phyloP scores from a whole-genome alignment of 1,140 invertebrate genomes.

The Leptinotarsa texana region DNA sequence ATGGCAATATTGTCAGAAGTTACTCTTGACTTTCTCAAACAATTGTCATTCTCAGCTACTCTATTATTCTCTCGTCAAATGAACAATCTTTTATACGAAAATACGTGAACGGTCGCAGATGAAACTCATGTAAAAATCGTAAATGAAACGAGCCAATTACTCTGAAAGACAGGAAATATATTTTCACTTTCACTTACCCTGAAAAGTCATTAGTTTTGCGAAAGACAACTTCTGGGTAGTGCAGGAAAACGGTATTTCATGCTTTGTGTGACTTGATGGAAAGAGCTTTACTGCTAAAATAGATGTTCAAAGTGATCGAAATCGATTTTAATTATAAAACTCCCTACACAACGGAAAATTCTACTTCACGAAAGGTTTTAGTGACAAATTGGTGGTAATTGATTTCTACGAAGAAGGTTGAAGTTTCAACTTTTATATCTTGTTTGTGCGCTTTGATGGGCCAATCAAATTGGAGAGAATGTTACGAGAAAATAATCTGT shows the following conservation, averaged over 20 bases:
- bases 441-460: too few relatives aligned
- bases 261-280: not conserved
- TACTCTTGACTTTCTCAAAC: too few relatives aligned
- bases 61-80: not conserved
- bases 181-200: not conserved
- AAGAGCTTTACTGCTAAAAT: slow-evolving; percentile 5
- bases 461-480: too few relatives aligned
- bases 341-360: slow-evolving; percentile 16
- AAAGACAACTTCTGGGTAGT: not conserved
- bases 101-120: not conserved
- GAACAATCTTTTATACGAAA: not conserved
- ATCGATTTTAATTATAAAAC: slow-evolving; percentile 30
- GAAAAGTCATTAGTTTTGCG: not conserved
- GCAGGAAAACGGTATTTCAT: not conserved
- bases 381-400: slow-evolving; percentile 18
- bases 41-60: too few relatives aligned
- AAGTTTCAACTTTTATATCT: too few relatives aligned
- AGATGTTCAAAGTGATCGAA: slow-evolving; percentile 23
- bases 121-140: not conserved
- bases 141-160: too few relatives aligned
- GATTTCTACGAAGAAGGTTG: not conserved
- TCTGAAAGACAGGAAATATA: not conserved
- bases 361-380: not conserved
- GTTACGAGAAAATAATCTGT: too few relatives aligned
- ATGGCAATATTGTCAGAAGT: too few relatives aligned